Conservation (phyloP, 2,113 vertebrate species). For the Isurus oxyrinchus region DNA sequence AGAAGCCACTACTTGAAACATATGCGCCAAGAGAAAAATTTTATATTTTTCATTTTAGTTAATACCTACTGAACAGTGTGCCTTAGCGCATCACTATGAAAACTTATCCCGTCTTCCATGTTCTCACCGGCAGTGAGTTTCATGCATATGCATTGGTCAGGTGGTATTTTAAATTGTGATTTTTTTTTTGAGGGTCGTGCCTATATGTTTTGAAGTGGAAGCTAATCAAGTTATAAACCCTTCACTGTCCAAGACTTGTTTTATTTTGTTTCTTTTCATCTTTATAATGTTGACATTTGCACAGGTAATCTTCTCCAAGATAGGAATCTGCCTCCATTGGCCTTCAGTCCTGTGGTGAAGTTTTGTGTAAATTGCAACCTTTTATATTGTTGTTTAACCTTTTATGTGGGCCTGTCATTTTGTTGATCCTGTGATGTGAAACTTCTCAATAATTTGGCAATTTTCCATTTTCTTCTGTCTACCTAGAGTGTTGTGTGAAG, state of each 20-base stretch:
- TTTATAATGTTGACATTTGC: neutral
- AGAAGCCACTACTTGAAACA: neutral
- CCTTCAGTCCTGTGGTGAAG: neutral
- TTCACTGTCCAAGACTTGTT: neutral
- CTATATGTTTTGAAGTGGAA: neutral
- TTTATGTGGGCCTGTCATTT: neutral
- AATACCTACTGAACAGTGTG: neutral
- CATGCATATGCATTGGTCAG: neutral
- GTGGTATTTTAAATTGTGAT: neutral
- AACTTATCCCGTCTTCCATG: neutral
- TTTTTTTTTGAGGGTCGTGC: neutral
- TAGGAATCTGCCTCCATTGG: neutral
- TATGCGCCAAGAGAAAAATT: neutral
- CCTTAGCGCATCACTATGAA: neutral
- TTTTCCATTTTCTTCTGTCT: neutral
- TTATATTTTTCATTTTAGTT: conserved; percentile 12
- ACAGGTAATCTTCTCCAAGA: neutral
- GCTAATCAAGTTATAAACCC: neutral
- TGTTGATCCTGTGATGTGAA: neutral
- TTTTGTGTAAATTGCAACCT: neutral
- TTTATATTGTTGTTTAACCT: neutral
- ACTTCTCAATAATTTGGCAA: neutral
- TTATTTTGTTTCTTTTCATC: neutral
- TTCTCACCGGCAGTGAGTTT: neutral
- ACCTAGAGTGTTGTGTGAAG: neutral